A percentile compares a stretch with the other conserved stretches of the same genome.
These are phyloP conservation scores for Boleophthalmus pectinirostris DNA, from an alignment of 2,113 vertebrate species.

Conservation along the genomic window DNA sequence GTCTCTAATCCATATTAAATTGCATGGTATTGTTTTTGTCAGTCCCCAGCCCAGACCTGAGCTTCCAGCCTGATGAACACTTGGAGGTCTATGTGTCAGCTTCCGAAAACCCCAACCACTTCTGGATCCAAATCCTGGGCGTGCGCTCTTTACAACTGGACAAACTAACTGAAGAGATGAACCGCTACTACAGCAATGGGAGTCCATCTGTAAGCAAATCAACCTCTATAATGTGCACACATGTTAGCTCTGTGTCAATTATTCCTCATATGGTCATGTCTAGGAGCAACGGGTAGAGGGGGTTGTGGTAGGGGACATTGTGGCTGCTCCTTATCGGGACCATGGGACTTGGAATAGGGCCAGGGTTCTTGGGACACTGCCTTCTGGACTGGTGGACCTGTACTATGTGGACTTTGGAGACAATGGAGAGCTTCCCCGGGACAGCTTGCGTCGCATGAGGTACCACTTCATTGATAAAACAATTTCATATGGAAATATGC, in stretches of 20 bases:
- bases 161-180: conserved; percentile 87
- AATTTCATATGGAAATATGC: neutral
- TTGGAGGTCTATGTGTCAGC: conserved; percentile 92
- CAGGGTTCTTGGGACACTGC: conserved; percentile 75
- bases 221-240: neutral
- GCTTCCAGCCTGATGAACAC: conserved; percentile 86
- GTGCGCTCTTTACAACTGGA: conserved; percentile 86
- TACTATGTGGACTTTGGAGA: conserved; percentile 93
- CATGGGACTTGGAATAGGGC: conserved; percentile 85
- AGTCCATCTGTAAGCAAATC: conserved; percentile 60
- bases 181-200: conserved; percentile 74
- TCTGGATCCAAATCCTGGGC: conserved; percentile 92
- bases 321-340: conserved; percentile 80
- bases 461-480: conserved; percentile 35
- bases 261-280: neutral
- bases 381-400: conserved; percentile 80
- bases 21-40: neutral
- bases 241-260: neutral
- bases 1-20: neutral
- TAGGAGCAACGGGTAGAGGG: conserved; percentile 75
- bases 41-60: conserved; percentile 91
- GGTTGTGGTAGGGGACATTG: conserved; percentile 82
- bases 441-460: conserved; percentile 82
- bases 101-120: conserved; percentile 83
- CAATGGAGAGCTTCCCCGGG: conserved; percentile 76